Percentiles rank a stretch among this genome's conserved stretches.
These are phyloP conservation scores for Ciconia nigra DNA, from an alignment of 2,797 vertebrate genomes.

Conservation along the genomic window DNA sequence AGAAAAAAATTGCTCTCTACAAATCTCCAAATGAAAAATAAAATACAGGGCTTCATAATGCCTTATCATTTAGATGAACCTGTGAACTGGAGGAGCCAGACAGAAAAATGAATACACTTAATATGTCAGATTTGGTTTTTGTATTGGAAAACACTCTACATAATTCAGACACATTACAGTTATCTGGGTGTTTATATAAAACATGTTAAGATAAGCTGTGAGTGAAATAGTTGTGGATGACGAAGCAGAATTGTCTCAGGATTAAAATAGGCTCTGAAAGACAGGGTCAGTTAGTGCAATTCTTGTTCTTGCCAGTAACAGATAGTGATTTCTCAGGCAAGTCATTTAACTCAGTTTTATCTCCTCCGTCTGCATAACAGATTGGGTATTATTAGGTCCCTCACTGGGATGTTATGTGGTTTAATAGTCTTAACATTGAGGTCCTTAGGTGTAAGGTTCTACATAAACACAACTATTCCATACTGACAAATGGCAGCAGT, in stretches of 20 bases:
- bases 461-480: not conserved
- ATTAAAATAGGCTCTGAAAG: slow-evolving; percentile 4
- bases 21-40: slow-evolving; percentile 60
- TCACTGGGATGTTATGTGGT: not conserved
- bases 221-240: not conserved
- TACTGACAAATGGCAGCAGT: not conserved
- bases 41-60: slow-evolving; percentile 7
- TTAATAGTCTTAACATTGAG: slow-evolving; percentile 1
- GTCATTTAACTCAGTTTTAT: slow-evolving; percentile 33
- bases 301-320: not conserved
- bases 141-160: not conserved
- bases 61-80: slow-evolving; percentile 7
- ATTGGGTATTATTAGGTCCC: slow-evolving; percentile 19
- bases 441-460: not conserved
- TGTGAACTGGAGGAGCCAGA: not conserved
- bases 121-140: not conserved
- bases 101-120: slow-evolving; percentile 33
- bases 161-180: not conserved
- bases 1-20: slow-evolving; percentile 35
- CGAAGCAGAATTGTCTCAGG: not conserved
- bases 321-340: not conserved
- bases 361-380: slow-evolving; percentile 26
- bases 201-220: not conserved
- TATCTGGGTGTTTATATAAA: not conserved
- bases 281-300: not conserved